These are phyloP conservation scores for Rutpela maculata DNA, from an alignment of 2,888 invertebrate species.

Conservation along the genomic window DNA sequence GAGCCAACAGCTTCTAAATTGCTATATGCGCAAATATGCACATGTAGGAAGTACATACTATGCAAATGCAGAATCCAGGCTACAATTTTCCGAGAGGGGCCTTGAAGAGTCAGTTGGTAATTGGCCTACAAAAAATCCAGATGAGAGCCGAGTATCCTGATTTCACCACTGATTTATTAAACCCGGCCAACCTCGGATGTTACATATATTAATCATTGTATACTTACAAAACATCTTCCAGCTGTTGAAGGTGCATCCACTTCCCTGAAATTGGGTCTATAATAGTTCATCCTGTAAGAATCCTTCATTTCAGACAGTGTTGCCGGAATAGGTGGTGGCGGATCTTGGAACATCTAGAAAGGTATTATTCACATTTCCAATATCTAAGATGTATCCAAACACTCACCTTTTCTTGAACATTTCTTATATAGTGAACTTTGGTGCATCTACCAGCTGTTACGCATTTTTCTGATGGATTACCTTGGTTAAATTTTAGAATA, in stretches of 20 bases:
- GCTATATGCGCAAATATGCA: no score
- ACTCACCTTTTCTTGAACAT: slow-evolving; percentile 66
- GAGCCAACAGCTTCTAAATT: no score
- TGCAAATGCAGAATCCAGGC: no score
- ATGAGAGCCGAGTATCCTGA: no score
- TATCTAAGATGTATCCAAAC: slow-evolving; percentile 3
- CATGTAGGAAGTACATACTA: no score
- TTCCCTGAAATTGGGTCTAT: slow-evolving; percentile 49
- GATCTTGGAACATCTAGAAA: slow-evolving; percentile 64
- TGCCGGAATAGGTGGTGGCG: slow-evolving; percentile 61
- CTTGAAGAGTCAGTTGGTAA: no score
- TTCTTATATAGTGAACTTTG: slow-evolving; percentile 60
- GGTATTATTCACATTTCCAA: neutral
- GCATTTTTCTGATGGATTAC: slow-evolving; percentile 50
- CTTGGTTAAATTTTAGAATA: slow-evolving; percentile 55
- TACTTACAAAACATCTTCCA: slow-evolving; percentile 63
- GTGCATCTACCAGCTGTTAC: slow-evolving; percentile 37
- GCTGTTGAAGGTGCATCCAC: slow-evolving; percentile 62
- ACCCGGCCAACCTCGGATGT: no score
- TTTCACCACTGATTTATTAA: no score
- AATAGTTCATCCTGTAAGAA: slow-evolving; percentile 58
- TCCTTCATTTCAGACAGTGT: slow-evolving; percentile 66
- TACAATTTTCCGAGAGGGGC: no score
- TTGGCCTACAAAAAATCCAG: no score
- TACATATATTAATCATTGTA: neutral